Percentiles rank a stretch among this genome's conserved stretches.
Conservation (phyloP, 1,140 invertebrate genomes). For the Drosophila jambulina region DNA sequence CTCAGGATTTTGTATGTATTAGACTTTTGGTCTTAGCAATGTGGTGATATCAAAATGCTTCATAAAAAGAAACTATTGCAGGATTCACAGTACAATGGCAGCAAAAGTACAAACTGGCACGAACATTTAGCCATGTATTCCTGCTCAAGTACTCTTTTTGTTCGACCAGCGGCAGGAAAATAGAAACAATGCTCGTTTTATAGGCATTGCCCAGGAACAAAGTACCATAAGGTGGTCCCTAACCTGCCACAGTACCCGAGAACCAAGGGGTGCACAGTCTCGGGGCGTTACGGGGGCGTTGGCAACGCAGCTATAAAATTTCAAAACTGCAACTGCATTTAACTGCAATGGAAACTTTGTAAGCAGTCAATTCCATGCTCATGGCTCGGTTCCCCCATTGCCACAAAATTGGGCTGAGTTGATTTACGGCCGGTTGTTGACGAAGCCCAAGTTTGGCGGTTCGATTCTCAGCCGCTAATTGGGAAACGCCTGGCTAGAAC, state of each 20-base stretch:
- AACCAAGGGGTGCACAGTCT: too few species aligned
- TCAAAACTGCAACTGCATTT: slow-evolving; percentile 51
- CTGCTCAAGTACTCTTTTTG: slow-evolving; percentile 4
- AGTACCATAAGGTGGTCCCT: background rate
- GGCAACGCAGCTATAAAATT: slow-evolving; percentile 29
- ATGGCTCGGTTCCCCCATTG: slow-evolving; percentile 11
- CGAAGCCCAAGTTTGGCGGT: background rate
- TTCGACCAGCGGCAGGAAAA: background rate
- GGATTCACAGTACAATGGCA: too few species aligned
- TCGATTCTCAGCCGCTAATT: background rate
- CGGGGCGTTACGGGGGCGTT: slow-evolving; percentile 10
- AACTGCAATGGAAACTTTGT: slow-evolving; percentile 49
- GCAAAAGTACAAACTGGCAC: background rate
- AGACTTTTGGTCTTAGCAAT: too few species aligned
- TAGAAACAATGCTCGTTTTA: slow-evolving; percentile 4
- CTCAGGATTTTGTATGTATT: too few species aligned
- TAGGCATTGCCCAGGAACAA: slow-evolving; percentile 6
- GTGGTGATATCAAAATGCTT: too few species aligned
- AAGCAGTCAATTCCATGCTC: slow-evolving; percentile 14
- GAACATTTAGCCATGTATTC: background rate
- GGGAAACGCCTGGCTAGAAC: background rate
- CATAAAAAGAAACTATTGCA: too few species aligned
- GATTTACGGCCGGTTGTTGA: slow-evolving; percentile 35
- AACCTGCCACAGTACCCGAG: too few species aligned
- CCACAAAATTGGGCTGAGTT: slow-evolving; percentile 20